Evolutionary conservation across 2,888 invertebrate species (phyloP).

Genomic region (Hirtodrosophila trivittata): DNA sequence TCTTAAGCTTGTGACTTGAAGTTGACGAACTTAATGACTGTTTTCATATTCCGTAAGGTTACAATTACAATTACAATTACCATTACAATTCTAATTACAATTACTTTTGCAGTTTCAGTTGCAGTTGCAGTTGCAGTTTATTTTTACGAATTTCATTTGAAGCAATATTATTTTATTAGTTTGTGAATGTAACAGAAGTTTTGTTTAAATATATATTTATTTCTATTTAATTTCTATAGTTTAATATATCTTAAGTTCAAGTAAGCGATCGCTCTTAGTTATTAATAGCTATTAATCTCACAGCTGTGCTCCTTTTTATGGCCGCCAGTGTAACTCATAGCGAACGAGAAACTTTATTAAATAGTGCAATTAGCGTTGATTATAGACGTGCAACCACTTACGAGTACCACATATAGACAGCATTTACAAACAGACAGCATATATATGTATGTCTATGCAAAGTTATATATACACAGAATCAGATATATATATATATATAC

Average conservation of each 20-base stretch:
- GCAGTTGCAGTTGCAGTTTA: too few relatives aligned
- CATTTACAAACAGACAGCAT: conserved; percentile 40
- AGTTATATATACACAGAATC: conserved; percentile 21
- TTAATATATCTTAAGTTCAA: neutral
- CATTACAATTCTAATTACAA: too few relatives aligned
- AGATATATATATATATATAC: conserved; percentile 15
- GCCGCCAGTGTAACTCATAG: conserved; percentile 56
- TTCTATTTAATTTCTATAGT: conserved; percentile 32
- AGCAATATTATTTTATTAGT: conserved; percentile 40
- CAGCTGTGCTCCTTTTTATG: conserved; percentile 16
- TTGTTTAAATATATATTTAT: conserved; percentile 36
- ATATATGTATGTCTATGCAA: conserved; percentile 18
- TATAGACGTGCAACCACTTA: conserved; percentile 54
- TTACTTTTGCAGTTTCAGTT: too few relatives aligned
- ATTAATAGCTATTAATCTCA: conserved; percentile 30
- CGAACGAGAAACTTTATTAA: conserved; percentile 45
- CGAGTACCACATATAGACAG: conserved; percentile 52
- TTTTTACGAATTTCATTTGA: conserved; percentile 1
- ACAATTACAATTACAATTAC: too few relatives aligned
- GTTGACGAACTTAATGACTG: conserved; percentile 15
- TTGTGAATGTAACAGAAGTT: conserved; percentile 14
- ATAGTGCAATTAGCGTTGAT: conserved; percentile 73
- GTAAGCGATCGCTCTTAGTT: conserved; percentile 5
- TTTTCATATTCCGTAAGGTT: neutral
- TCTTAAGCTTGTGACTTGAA: conserved; percentile 30